A percentile compares a stretch with the other conserved stretches of the same genome.
These are phyloP conservation scores for Actinia equina DNA, from an alignment of 64 coral and sea anemone genomes.

Conservation along the genomic window DNA sequence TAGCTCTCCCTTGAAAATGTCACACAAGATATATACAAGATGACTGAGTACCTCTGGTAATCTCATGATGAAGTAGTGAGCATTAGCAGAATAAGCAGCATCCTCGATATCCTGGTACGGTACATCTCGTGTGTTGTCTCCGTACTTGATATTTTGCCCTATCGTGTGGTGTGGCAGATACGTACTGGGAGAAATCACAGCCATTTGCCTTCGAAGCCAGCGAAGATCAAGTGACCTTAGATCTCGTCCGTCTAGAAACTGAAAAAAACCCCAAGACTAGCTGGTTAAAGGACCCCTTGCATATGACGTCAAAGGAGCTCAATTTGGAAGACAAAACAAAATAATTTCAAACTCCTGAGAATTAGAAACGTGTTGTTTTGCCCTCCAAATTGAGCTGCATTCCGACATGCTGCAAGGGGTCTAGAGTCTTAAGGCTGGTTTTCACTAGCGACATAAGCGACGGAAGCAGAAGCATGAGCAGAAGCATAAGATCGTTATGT, in stretches of 20 bases:
- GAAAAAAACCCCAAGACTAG: neutral
- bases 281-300: too few relatives aligned
- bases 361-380: too few relatives aligned
- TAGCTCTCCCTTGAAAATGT: too few relatives aligned
- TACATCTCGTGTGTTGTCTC: slow-evolving; percentile 47
- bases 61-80: slow-evolving; percentile 53
- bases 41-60: slow-evolving; percentile 41
- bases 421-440: too few relatives aligned
- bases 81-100: slow-evolving; percentile 49
- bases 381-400: too few relatives aligned
- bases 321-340: too few relatives aligned
- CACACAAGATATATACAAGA: neutral
- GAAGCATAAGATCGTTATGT: too few relatives aligned
- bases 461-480: too few relatives aligned
- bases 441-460: too few relatives aligned
- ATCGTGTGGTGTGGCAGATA: slow-evolving; percentile 70
- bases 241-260: slow-evolving; percentile 67
- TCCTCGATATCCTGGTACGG: slow-evolving; percentile 52
- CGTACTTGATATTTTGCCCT: slow-evolving; percentile 72
- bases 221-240: slow-evolving; percentile 37
- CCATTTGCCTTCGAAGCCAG: slow-evolving; percentile 68
- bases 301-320: too few relatives aligned
- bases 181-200: slow-evolving; percentile 60
- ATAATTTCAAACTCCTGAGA: too few relatives aligned
- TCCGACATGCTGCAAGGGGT: too few relatives aligned